Evolutionary conservation across 2,888 invertebrate genomes (phyloP), one percentile per base, ranked within the genome.

Genomic region (Entomobrya multifasciata): DNA sequence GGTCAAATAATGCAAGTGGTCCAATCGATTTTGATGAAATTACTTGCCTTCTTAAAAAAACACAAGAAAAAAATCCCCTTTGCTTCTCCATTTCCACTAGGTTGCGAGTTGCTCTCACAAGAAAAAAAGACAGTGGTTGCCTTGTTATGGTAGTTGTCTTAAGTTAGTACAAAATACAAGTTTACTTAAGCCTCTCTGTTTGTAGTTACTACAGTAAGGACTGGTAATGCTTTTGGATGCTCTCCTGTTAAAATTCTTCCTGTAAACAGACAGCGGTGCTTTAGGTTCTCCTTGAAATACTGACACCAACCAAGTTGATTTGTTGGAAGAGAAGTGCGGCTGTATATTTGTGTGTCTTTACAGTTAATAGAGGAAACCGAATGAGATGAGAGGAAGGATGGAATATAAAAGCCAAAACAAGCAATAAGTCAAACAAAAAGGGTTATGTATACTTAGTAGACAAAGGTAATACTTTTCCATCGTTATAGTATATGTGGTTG

Each of bases 1-100:
- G 55, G 74, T 74, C 52, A 25, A 74, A 74, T 52, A 55, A 55
- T 27, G 52, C 20, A 67, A 80, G 52, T 67, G 52, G 78, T 80
- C 20, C 79, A 80, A 80, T 80, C 79, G 79, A 80, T 80, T 80
- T 67, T 80, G 74, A 74, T 74, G 74, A 74, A 74, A 74, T 74
- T 74, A 74, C 74, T 30, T 74, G 74, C 30, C 74, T 55, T 74
- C 55, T 55, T 52, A 30, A 55, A 52, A 74, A 55, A 15, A 55
- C 27, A 52, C 10, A 22, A 74, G 52, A 49, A 25, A 4, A 49
- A 52, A 74, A 74, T 52, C 70, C 47, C 20, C 70, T 74, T 20
- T 20, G 20, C 52, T 74, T 55, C 55, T 30, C 27, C 30, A 30
- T 15, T 55, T 55, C 30, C 55, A 30, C 17, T 8, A 49, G 10